These are phyloP conservation scores for Teleiodes luculella DNA, from an alignment of 2,888 invertebrate genomes.

Conservation along the genomic window DNA sequence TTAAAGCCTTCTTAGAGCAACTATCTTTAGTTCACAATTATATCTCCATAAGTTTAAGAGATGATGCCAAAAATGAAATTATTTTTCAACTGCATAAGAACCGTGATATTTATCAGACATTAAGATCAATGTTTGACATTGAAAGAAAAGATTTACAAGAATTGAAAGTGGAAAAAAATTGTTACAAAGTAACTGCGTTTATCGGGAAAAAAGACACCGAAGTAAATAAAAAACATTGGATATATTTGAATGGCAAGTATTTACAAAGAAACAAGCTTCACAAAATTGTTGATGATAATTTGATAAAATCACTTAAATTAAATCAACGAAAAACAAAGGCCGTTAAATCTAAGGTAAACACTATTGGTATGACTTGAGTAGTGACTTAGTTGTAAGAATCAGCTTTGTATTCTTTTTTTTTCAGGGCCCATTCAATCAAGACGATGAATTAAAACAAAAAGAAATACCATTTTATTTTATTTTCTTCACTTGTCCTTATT, in stretches of 20 bases:
- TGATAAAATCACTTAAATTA: conserved; percentile 32
- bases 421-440: conserved; percentile 30
- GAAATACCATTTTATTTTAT: conserved; percentile 69
- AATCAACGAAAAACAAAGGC: conserved; percentile 24
- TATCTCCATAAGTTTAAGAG: conserved; percentile 83
- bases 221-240: conserved; percentile 67
- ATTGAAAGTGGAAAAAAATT: conserved; percentile 57
- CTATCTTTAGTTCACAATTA: conserved; percentile 82
- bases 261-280: conserved; percentile 69
- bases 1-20: conserved; percentile 78
- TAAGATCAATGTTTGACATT: conserved; percentile 53
- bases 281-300: conserved; percentile 40
- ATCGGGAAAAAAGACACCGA: conserved; percentile 61
- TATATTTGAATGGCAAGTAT: conserved; percentile 82
- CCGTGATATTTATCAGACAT: conserved; percentile 71
- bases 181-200: conserved; percentile 76
- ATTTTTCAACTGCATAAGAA: conserved; percentile 79
- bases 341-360: conserved; percentile 45
- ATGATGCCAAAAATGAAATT: conserved; percentile 80
- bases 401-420: too few species aligned
- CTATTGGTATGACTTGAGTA: too few species aligned
- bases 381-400: too few species aligned
- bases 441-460: conserved; percentile 31
- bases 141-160: conserved; percentile 56
- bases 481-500: conserved; percentile 75